Base-by-base conservation (phyloP, 92 coral and sea anemone genomes). In the Palythoa heliodiscus region DNA sequence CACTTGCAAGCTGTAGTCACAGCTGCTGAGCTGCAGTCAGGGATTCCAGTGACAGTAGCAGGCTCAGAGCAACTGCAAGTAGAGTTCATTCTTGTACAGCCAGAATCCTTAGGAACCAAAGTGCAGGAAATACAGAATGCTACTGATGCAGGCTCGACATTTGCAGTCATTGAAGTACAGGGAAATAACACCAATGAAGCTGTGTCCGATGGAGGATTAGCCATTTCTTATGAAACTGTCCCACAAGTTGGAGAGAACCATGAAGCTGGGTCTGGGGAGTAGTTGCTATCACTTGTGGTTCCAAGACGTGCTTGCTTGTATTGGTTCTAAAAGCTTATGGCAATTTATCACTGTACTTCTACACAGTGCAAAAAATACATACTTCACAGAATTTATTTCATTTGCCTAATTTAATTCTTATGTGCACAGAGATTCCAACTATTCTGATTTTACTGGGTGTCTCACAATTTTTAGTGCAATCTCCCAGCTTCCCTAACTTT, bases 1-100 rank as follows among this genome's bases (percentile, higher is more conserved):
- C 25, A 70, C 22, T 19, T 80, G 47, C 84, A 80, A 24, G 84
- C 75, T 40, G 84, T 80, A 22, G 84, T 80, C 58, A 80, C 73
- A 48, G 72, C 74, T 0, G 84, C 84, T 14, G 84, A 66, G 60
- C 16, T 80, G 60, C 84, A 80, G 74, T 66, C 84, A 11, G 84
- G 84, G 47, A 80, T 80, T 52, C 57, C 61, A 23, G 55, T 52
- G 38, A 24, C 84, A 64, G 84, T 20, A 53, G 20, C 84, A 11
- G 74, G 74, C 47, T 67, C 84, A 7, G 84, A 35, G 35, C 61
- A 70, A 10, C 24, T 80, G 23, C 84, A 80, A 29, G 84, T 80
- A 19, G 84, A 80, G 47, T 80, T 80, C 53, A 80, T 80, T 68
- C 84, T 80, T 54, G 84, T 80, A 35, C 84, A 80, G 16, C 73